These are phyloP conservation scores for Lophius piscatorius DNA, from an alignment of 2,113 vertebrate genomes.

Conservation along the genomic window DNA sequence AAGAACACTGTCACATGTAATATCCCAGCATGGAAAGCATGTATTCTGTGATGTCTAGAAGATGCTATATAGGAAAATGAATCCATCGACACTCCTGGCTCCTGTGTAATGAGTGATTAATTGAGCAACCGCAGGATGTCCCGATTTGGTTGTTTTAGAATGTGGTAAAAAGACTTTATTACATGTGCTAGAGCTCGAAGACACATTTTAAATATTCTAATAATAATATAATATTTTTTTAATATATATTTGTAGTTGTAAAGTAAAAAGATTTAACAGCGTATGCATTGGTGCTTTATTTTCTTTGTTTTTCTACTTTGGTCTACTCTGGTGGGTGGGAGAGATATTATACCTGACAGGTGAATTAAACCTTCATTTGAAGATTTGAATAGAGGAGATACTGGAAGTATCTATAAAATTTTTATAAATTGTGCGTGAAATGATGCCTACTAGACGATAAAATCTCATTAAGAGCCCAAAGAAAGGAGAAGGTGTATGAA, in stretches of 20 bases:
- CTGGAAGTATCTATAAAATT: neutral
- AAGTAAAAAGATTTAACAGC: neutral
- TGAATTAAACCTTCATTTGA: neutral
- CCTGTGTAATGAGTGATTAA: conserved; percentile 3
- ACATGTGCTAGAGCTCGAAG: conserved; percentile 3
- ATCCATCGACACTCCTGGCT: conserved; percentile 44
- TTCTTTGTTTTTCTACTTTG: too few relatives aligned
- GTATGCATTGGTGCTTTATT: neutral
- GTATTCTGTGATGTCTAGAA: conserved; percentile 20
- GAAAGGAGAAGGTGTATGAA: neutral
- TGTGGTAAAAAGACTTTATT: conserved; percentile 13
- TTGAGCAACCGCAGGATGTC: conserved; percentile 5
- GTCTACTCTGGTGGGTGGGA: too few relatives aligned
- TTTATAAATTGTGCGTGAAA: too few relatives aligned
- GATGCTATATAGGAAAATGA: conserved; percentile 19
- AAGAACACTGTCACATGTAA: neutral
- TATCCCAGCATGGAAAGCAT: conserved; percentile 36
- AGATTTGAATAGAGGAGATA: conserved; percentile 3
- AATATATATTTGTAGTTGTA: neutral
- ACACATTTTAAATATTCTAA: conserved; percentile 33
- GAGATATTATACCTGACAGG: too few relatives aligned
- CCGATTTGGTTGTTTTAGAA: conserved; percentile 24
- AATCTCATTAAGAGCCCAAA: neutral
- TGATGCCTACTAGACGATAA: too few relatives aligned
- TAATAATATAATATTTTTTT: neutral